These are phyloP conservation scores for Tenodera sinensis DNA, from an alignment of 2,888 invertebrate species.

Conservation along the genomic window DNA sequence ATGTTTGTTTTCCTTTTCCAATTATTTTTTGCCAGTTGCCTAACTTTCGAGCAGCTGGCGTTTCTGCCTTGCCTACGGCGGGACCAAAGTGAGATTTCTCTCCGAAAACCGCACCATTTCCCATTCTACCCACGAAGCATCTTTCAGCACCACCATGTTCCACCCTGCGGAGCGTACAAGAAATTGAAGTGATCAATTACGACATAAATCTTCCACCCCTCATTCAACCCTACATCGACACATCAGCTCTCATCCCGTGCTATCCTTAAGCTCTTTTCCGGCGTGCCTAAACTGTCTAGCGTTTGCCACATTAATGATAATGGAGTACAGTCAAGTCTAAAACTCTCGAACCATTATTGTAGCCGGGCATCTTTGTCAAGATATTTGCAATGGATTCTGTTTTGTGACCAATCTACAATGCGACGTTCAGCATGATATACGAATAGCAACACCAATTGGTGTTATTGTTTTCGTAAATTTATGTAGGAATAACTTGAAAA, in stretches of 20 bases:
- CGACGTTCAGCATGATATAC: no score
- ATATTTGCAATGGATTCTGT: no score
- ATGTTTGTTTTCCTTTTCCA: no score
- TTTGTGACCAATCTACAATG: no score
- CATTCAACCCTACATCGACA: neutral
- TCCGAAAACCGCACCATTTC: neutral
- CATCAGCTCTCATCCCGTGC: neutral
- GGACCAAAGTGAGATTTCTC: neutral
- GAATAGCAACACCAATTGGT: no score
- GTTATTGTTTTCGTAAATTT: no score
- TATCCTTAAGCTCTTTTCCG: neutral
- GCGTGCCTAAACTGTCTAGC: neutral
- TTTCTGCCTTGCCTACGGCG: neutral
- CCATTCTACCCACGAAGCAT: neutral
- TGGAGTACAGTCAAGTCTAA: neutral
- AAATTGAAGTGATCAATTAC: neutral
- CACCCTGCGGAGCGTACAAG: neutral
- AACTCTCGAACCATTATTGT: neutral
- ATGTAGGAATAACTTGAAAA: no score
- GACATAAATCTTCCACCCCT: neutral
- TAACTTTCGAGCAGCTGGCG: neutral
- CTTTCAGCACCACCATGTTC: neutral
- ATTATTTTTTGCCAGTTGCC: neutral
- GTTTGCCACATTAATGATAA: neutral
- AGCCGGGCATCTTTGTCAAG: no score